These are phyloP conservation scores for Toxotes chatareus DNA, from an alignment of 2,113 vertebrate genomes.

Conservation along the genomic window DNA sequence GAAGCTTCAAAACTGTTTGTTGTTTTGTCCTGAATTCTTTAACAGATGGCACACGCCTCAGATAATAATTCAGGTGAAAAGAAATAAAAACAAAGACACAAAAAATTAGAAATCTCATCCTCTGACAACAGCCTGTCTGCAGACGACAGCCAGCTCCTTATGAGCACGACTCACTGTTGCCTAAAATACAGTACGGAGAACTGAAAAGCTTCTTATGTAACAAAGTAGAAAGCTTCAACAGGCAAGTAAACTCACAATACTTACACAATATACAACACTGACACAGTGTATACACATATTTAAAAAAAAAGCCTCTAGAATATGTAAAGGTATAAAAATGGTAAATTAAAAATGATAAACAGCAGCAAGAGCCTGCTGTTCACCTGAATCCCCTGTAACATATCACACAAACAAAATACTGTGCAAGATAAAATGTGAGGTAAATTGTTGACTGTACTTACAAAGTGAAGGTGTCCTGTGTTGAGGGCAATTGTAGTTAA, in stretches of 20 bases:
- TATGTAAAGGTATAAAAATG: not conserved
- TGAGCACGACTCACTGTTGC: constrained; percentile 22
- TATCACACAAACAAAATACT: not conserved
- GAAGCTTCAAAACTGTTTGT: too few species aligned
- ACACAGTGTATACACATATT: not conserved
- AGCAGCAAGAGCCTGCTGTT: not conserved
- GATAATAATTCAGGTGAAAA: not conserved
- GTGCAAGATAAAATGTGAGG: not conserved
- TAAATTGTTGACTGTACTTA: constrained; percentile 67
- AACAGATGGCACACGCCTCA: not conserved
- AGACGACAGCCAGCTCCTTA: constrained; percentile 20
- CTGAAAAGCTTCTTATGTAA: constrained; percentile 75
- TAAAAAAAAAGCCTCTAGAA: not conserved
- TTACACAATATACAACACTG: not conserved
- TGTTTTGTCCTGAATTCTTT: not conserved
- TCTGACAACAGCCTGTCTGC: constrained; percentile 10
- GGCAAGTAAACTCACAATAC: constrained; percentile 1
- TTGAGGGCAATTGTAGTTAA: constrained; percentile 11
- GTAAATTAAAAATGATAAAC: not conserved
- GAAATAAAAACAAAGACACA: constrained; percentile 3
- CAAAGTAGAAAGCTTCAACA: constrained; percentile 34
- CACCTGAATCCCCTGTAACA: not conserved
- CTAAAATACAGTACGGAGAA: constrained; percentile 24
- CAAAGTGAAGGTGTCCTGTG: constrained; percentile 43
- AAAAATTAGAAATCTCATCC: not conserved